A percentile compares a stretch with the other conserved stretches of the same genome.
phyloP scores from a whole-genome alignment of 2,888 invertebrate species.

The Thera obeliscata region DNA sequence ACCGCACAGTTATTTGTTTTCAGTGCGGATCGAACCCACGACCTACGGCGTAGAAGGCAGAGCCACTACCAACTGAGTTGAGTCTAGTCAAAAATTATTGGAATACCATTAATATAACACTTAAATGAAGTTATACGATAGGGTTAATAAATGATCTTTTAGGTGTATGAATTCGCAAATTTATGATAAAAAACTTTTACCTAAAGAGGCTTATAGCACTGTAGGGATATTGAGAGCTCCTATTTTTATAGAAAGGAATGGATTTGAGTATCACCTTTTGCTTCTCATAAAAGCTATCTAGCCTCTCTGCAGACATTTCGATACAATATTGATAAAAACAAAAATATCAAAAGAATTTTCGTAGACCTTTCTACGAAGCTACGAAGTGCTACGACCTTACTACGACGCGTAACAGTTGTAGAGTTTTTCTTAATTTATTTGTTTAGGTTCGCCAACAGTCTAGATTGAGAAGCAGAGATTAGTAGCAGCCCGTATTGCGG shows the following conservation, averaged over 20 bases:
- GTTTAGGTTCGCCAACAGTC: no score
- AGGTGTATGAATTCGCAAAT: slow-evolving; percentile 29
- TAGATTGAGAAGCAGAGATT: no score
- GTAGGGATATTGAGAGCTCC: slow-evolving; percentile 23
- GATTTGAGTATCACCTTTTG: background rate
- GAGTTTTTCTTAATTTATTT: no score
- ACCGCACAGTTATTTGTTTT: no score
- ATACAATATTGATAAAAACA: no score
- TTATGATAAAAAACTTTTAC: slow-evolving; percentile 41
- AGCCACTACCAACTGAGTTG: no score
- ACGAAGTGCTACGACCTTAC: slow-evolving; percentile 22
- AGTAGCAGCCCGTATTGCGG: no score
- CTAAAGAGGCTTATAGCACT: slow-evolving; percentile 30
- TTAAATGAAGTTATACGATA: slow-evolving; percentile 24
- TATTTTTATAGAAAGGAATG: slow-evolving; percentile 9
- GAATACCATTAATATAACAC: background rate
- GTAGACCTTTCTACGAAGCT: slow-evolving; percentile 19
- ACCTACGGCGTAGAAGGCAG: no score
- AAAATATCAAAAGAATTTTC: background rate
- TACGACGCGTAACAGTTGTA: no score
- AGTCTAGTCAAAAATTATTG: no score
- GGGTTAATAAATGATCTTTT: slow-evolving; percentile 21
- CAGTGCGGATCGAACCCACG: no score
- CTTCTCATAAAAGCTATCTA: slow-evolving; percentile 5
- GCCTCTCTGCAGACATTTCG: no score